Base-by-base conservation (phyloP, 2,888 invertebrate genomes). In the Cataglyphis rosenhaueri region DNA sequence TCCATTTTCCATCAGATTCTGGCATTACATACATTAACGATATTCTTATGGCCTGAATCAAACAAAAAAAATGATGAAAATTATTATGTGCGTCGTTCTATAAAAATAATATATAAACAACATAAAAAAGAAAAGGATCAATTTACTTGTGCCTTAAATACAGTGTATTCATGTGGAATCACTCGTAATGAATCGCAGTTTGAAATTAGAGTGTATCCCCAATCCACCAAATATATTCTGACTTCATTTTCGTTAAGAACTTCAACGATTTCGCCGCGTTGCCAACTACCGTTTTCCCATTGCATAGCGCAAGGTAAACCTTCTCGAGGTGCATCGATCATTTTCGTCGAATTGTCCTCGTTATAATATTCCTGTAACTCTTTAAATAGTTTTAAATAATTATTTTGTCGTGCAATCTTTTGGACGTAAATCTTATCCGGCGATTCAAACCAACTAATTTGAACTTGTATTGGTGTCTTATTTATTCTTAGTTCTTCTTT, bases 381-480 rank as follows among this genome's bases (percentile, higher is more conserved):
- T 21, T 94, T 93, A 83, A 93, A 94, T 79, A 96, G 1, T 57
- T 84, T 83, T 0, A 0, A 10, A 68, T 95, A 95, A 35, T 94
- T 92, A 0, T 73, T 83, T 89, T 95, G 89, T 87, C 93, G 65
- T 86, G 90, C 94, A 68, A 3, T 15, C 76, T 75, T 52, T 5
- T 8, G 6, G 0, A 97, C 96, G 92, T 95, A 97, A 92, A 98
- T 96, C 83, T 95, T 95, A 88, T 96, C 95, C 0, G 97, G 97
- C 92, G 96, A 96, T 35, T 96, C 95, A 1, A 97, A 94, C 86
- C 96, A 95, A 0, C 96, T 95, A 62, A 97, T 94, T 81, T 95
- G 93, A 0, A 97, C 96, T 18, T 44, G 15, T 44, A 0, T 1
- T 5, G 12, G 48, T 2, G 0, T 3, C 8, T 57, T 78, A 38